Evolutionary conservation across 2,888 invertebrate species (phyloP).

Genomic region (Caenorhabditis sp.): DNA sequence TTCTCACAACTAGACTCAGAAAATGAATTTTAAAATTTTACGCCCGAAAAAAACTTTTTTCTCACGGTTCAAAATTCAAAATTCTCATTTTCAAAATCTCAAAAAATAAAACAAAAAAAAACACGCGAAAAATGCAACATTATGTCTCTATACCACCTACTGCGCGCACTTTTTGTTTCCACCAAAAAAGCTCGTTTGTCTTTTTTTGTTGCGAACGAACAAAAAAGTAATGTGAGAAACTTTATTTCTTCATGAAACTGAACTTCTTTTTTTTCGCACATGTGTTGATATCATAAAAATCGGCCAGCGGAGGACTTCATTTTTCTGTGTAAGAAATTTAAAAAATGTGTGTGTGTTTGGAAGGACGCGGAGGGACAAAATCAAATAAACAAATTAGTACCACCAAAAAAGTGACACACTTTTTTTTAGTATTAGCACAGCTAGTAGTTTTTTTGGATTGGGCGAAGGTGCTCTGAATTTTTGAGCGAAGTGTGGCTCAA

Average conservation of each 20-base stretch:
- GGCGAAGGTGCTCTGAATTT: too few species aligned
- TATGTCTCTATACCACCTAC: too few species aligned
- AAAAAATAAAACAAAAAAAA: not conserved
- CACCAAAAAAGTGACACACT: not conserved
- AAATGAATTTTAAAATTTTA: not conserved
- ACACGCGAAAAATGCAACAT: too few species aligned
- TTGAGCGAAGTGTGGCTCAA: too few species aligned
- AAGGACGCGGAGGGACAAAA: not conserved
- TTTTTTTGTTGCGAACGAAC: not conserved
- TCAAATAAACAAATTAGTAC: not conserved
- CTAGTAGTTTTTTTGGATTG: not conserved
- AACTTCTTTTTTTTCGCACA: too few species aligned
- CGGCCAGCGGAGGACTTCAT: too few species aligned
- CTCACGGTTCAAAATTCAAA: not conserved
- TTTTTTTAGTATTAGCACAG: not conserved
- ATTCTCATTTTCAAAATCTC: too few species aligned
- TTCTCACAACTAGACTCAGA: too few species aligned
- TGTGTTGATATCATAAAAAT: too few species aligned
- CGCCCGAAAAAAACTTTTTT: not conserved
- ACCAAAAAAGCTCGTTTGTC: not conserved
- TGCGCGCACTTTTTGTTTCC: not conserved
- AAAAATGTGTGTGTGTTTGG: not conserved
- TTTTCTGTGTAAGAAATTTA: not conserved
- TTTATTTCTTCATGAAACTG: not conserved
- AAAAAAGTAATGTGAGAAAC: conserved; percentile 1